Evolutionary conservation across 2,888 invertebrate genomes (phyloP).

Genomic region (Steinernema hermaphroditum): DNA sequence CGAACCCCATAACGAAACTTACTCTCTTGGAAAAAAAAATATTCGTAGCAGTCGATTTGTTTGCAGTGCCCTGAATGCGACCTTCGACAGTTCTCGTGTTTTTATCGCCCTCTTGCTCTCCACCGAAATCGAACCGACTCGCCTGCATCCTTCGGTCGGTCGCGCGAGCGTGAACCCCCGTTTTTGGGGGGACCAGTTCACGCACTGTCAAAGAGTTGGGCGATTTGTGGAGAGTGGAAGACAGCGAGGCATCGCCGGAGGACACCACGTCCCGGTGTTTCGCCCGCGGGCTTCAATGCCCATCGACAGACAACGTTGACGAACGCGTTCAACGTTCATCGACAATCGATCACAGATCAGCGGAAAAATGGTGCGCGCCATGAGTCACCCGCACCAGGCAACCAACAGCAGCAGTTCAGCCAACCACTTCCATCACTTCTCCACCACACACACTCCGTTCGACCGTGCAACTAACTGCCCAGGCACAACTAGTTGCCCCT

Average conservation of each 20-base stretch:
- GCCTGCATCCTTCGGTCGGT: not conserved
- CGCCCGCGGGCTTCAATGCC: not conserved
- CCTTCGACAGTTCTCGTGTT: too few relatives aligned
- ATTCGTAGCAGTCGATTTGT: too few relatives aligned
- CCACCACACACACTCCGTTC: conserved; percentile 9
- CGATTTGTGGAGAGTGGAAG: not conserved
- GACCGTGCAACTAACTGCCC: not conserved
- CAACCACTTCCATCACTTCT: conserved; percentile 24
- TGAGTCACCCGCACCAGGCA: not conserved
- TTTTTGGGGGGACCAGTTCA: not conserved
- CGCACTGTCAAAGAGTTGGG: too few relatives aligned
- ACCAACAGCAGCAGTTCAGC: conserved; percentile 25
- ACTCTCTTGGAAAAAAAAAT: too few relatives aligned
- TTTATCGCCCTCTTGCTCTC: conserved; percentile 5
- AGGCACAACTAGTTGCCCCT: not conserved
- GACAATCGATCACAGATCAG: conserved; percentile 26
- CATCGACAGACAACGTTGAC: not conserved
- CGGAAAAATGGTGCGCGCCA: conserved; percentile 12
- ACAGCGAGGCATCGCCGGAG: too few relatives aligned
- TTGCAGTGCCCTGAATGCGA: too few relatives aligned
- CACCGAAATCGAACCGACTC: not conserved
- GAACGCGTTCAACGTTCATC: conserved; percentile 15
- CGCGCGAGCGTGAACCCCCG: not conserved
- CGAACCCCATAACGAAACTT: too few relatives aligned
- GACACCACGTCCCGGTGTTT: not conserved